Base-by-base conservation (phyloP, 30 jellyfish, hydroid and myxozoan species). In the Cassiopea andromeda region DNA sequence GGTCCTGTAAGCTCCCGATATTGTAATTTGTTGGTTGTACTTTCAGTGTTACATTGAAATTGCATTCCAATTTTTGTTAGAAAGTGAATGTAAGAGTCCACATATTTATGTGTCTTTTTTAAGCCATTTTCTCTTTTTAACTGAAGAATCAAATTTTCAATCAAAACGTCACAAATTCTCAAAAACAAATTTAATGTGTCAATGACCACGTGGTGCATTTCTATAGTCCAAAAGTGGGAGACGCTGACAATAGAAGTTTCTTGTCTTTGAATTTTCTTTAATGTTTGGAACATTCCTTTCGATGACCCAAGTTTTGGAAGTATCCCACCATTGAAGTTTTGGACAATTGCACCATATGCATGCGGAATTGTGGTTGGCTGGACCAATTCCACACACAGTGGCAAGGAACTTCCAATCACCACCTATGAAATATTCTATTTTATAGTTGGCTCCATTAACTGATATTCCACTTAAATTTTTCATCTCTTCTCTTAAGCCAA, bases 291-390 rank as follows among this genome's bases (percentile, higher is more conserved):
- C 14, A 6, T 7, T 58, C 68, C 68, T 58, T 58, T 58, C 68
- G 14, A 58, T 58, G 68, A 7, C 14, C 68, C 68, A 58, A 58
- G 68, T 58, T 58, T 58, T 58, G 14, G 68, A 58, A 58, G 14
- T 14, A 58, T 58, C 68, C 68, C 68, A 58, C 68, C 68, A 6
- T 58, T 58, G 68, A 58, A 14, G 68, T 58, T 58, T 58, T 6
- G 68, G 68, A 60, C 92, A 84, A 13, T 6, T 44, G 76, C 92
- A 84, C 92, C 92, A 72, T 10, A 84, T 67, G 47, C 90, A 84
- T 71, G 92, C 89, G 44, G 46, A 84, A 68, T 84, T 58, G 46
- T 69, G 89, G 48, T 45, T 84, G 89, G 92, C 92, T 44, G 92
- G 77, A 69, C 89, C 89, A n/a, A 84, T 43, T 43, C 92, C 92